A percentile compares a stretch with the other conserved stretches of the same genome.
Evolutionary conservation across 2,888 invertebrate species (phyloP).

Genomic region (Melinaea menophilus): DNA sequence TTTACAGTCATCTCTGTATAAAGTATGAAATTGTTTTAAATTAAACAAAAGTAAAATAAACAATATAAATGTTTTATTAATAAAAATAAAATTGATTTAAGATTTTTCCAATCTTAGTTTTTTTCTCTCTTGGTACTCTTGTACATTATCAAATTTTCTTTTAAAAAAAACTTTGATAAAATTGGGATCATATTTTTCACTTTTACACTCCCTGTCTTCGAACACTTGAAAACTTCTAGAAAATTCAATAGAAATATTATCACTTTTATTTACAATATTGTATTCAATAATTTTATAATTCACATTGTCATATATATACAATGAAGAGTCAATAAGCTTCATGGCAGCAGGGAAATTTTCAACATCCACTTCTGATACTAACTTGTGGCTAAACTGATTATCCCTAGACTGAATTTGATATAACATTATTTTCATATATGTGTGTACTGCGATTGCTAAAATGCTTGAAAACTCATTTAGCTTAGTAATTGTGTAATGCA

Average conservation of each 20-base stretch:
- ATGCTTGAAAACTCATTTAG: constrained; percentile 58
- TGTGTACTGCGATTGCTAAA: constrained; percentile 73
- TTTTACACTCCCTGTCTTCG: constrained; percentile 35
- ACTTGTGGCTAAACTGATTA: constrained; percentile 48
- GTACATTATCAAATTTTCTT: constrained; percentile 87
- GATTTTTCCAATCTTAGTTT: constrained; percentile 80
- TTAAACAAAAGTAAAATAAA: neutral
- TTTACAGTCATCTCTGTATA: neutral
- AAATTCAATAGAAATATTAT: constrained; percentile 39
- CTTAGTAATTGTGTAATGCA: constrained; percentile 57
- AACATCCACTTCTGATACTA: constrained; percentile 55
- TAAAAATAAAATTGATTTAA: constrained; percentile 35
- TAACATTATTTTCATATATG: constrained; percentile 67
- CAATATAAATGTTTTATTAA: neutral
- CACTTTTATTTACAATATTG: constrained; percentile 43
- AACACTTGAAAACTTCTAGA: constrained; percentile 48
- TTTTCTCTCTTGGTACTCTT: constrained; percentile 87
- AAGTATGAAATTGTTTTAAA: neutral
- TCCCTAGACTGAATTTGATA: constrained; percentile 54
- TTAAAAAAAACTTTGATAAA: constrained; percentile 82
- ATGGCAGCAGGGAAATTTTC: constrained; percentile 65
- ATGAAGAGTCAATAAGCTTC: constrained; percentile 48
- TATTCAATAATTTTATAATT: constrained; percentile 55
- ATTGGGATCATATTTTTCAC: constrained; percentile 42
- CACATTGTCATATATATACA: constrained; percentile 58